Base-by-base conservation (phyloP, 2,888 invertebrate genomes). In the Pasiphila rectangulata region DNA sequence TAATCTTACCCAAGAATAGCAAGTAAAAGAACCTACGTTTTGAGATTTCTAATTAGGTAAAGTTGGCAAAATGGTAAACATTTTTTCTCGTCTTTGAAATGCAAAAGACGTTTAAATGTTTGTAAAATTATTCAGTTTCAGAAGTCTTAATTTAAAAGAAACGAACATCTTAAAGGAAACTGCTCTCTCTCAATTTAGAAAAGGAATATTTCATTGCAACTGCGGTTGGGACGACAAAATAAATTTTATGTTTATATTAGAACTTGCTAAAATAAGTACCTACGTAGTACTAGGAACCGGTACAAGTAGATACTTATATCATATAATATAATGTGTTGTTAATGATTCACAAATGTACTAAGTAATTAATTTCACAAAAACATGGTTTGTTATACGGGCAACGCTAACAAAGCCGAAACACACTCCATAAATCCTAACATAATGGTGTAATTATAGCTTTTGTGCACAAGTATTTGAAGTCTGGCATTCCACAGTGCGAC, bases 391-490 rank as follows among this genome's bases (percentile, higher is more conserved):
- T 17, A 13, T 27, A 32, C 6, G 4, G 16, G n/a, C 16, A 30
- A 30, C 17, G 46, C 37, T 47, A 48, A 46, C 46, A 48, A 34
- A 29, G 32, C 46, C 41, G 44, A 51, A 57, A 44, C 39, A 46
- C 36, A 51, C 32, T 51, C 52, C 48, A 54, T 58, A 58, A 58
- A 58, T 56, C 50, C 48, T 44, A 52, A 46, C 40, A 52, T 52
- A 52, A 58, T 46, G 46, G 54, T 48, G 50, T 50, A 48, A 52
- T 52, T 54, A 56, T 51, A 48, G 52, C 52, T 52, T 58, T 54
- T 54, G 46, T 58, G 50, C 39, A 46, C 46, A 52, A 54, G 46
- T 48, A 51, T 53, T 47, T 39, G 48, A 48, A 48, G 24, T 51
- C 51, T 9, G 13, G 47, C 49, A 56, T 58, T 58, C 56, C 58